These are phyloP conservation scores for Hirundichthys speculiger DNA, from an alignment of 2,113 vertebrate genomes.

Conservation along the genomic window DNA sequence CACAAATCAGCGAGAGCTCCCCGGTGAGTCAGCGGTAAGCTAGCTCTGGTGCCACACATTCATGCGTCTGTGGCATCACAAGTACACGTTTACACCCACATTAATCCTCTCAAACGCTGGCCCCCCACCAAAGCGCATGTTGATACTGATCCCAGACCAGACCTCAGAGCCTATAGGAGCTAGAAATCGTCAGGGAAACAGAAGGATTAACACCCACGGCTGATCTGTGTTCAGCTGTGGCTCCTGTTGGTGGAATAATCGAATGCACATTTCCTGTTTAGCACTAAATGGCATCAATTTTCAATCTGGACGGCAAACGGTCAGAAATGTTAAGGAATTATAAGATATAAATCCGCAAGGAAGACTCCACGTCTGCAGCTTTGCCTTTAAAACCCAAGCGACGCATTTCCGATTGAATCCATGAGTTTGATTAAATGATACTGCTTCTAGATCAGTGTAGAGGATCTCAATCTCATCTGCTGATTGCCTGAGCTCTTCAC, in stretches of 20 bases:
- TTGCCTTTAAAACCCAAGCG: constrained; percentile 55
- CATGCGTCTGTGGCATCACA: no score
- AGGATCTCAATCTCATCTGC: constrained; percentile 71
- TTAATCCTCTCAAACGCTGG: constrained; percentile 51
- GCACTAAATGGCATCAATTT: constrained; percentile 13
- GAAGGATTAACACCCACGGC: constrained; percentile 41
- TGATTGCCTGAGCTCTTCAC: constrained; percentile 75
- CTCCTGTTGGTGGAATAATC: background rate
- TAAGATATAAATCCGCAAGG: constrained; percentile 36
- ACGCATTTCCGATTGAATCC: constrained; percentile 68
- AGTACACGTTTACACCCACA: background rate
- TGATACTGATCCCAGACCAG: constrained; percentile 59
- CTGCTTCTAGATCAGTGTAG: constrained; percentile 64
- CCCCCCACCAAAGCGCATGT: constrained; percentile 27
- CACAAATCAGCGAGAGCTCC: constrained; percentile 16
- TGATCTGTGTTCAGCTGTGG: constrained; percentile 32
- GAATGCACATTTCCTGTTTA: constrained; percentile 15
- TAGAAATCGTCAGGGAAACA: constrained; percentile 39
- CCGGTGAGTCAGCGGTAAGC: constrained; percentile 65
- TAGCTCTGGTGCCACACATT: background rate
- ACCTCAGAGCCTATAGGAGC: constrained; percentile 31
- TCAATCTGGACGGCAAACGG: constrained; percentile 6
- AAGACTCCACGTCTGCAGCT: constrained; percentile 35
- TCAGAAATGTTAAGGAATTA: constrained; percentile 24
- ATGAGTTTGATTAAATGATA: constrained; percentile 72